A percentile compares a stretch with the other conserved stretches of the same genome.
Evolutionary conservation across 2,888 invertebrate genomes (phyloP).

Genomic region (Meiosimyza decipiens): DNA sequence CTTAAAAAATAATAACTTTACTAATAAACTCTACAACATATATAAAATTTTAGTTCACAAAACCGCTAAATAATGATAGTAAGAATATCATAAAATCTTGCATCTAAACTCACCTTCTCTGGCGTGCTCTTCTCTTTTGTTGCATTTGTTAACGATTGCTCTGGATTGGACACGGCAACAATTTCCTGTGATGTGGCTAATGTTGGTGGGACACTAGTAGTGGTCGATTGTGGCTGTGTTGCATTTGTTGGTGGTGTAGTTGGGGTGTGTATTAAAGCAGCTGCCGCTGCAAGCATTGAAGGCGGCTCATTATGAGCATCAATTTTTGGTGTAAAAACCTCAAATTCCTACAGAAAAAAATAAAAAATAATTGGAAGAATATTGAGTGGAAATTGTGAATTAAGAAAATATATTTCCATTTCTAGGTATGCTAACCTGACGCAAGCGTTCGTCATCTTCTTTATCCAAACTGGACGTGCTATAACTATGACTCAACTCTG

Average conservation of each 20-base stretch:
- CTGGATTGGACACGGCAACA: slow-evolving; percentile 19
- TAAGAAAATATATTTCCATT: no score
- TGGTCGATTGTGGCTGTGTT: slow-evolving; percentile 38
- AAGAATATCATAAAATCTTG: not conserved
- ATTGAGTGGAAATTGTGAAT: not conserved
- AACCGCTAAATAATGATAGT: no score
- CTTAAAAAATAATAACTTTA: no score
- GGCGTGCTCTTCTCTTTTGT: slow-evolving; percentile 83
- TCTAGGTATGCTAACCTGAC: slow-evolving; percentile 54
- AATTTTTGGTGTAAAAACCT: slow-evolving; percentile 62
- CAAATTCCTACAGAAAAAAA: slow-evolving; percentile 60
- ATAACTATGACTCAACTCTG: slow-evolving; percentile 76
- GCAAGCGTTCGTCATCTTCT: slow-evolving; percentile 75
- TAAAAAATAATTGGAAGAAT: not conserved
- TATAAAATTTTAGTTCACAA: no score
- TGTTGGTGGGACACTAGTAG: slow-evolving; percentile 30
- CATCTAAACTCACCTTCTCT: slow-evolving; percentile 72
- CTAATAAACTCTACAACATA: no score
- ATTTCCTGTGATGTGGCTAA: slow-evolving; percentile 33
- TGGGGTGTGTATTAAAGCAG: slow-evolving; percentile 55
- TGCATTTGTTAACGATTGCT: slow-evolving; percentile 67
- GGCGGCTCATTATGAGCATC: slow-evolving; percentile 54
- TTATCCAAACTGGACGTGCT: slow-evolving; percentile 90
- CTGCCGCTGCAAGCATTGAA: slow-evolving; percentile 53
- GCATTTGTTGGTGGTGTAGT: slow-evolving; percentile 38